Conservation (phyloP, 2,888 invertebrate genomes). For the Euproctis similis region DNA sequence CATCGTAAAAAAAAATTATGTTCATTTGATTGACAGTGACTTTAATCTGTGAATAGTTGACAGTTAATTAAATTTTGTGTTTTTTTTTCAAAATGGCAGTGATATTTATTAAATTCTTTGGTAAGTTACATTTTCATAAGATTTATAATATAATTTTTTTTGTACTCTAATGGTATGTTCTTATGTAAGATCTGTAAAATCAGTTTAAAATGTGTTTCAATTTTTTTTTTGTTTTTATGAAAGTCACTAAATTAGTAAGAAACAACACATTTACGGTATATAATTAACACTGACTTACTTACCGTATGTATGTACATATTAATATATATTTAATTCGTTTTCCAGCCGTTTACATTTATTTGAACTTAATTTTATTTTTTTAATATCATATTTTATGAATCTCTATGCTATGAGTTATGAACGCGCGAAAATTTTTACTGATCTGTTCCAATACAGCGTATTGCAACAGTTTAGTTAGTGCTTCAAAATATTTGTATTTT, state of each 20-base stretch:
- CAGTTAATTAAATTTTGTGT: slow-evolving; percentile 7
- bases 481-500: too few species aligned
- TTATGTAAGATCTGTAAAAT: neutral
- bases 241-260: slow-evolving; percentile 1
- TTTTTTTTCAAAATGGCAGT: slow-evolving; percentile 47
- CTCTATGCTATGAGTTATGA: too few species aligned
- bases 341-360: neutral
- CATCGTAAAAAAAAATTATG: slow-evolving; percentile 21
- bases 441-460: too few species aligned
- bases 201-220: too few species aligned
- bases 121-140: slow-evolving; percentile 35
- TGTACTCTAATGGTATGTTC: neutral
- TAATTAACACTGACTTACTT: neutral
- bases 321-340: neutral
- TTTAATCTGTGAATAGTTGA: slow-evolving; percentile 17
- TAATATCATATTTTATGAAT: too few species aligned
- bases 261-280: neutral
- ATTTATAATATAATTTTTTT: too few species aligned
- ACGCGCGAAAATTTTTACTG: too few species aligned
- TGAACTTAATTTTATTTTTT: too few species aligned
- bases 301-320: too few species aligned
- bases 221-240: slow-evolving; percentile 1
- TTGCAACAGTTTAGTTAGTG: too few species aligned
- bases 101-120: slow-evolving; percentile 51
- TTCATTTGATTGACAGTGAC: slow-evolving; percentile 18